These are phyloP conservation scores for Hemibagrus guttatus DNA, from an alignment of 2,797 vertebrate genomes.

Conservation along the genomic window DNA sequence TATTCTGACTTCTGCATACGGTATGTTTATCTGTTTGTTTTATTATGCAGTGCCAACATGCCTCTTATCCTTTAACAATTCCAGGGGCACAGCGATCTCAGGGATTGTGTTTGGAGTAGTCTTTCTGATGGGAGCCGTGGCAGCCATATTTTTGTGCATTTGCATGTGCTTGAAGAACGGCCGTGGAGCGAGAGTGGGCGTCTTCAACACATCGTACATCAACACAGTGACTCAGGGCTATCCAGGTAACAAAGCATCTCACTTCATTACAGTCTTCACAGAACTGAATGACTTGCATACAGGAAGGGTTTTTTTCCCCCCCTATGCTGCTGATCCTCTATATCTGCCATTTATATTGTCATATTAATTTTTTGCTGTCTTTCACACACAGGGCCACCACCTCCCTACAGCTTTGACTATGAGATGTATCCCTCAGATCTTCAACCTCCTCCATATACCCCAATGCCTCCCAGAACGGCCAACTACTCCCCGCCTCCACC, in stretches of 20 bases:
- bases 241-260: constrained; percentile 72
- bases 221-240: constrained; percentile 80
- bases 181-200: constrained; percentile 79
- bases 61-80: constrained; percentile 40
- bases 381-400: constrained; percentile 77
- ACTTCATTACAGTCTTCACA: neutral
- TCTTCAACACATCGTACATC: constrained; percentile 80
- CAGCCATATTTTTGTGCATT: constrained; percentile 85
- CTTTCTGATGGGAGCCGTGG: constrained; percentile 90
- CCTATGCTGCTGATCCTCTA: too few relatives aligned
- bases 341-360: neutral
- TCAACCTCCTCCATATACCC: constrained; percentile 85
- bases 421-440: constrained; percentile 82
- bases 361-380: neutral
- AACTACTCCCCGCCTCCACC: constrained; percentile 84
- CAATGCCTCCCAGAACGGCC: constrained; percentile 70
- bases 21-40: constrained; percentile 17
- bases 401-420: constrained; percentile 82
- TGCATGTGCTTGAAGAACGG: constrained; percentile 91
- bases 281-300: neutral
- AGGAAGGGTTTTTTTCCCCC: neutral
- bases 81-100: constrained; percentile 88
- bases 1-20: neutral
- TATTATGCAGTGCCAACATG: constrained; percentile 45
- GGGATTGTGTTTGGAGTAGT: constrained; percentile 91